Conservation (phyloP, 2,113 vertebrate genomes). For the Dendrocopos noguchii region DNA sequence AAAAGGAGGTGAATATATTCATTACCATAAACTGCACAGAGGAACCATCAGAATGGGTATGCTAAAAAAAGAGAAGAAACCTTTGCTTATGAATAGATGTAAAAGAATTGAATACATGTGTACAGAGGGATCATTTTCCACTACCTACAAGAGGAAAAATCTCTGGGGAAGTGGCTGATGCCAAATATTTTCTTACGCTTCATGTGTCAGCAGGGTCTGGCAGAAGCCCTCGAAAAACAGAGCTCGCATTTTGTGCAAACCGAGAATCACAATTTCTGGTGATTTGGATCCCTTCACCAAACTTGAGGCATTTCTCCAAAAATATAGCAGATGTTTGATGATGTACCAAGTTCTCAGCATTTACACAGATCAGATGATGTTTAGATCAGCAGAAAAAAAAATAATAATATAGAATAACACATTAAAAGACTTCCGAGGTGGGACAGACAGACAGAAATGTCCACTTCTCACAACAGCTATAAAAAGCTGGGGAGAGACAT, state of each 20-base stretch:
- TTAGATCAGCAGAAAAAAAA: slow-evolving; percentile 47
- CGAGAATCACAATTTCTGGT: slow-evolving; percentile 42
- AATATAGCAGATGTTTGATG: slow-evolving; percentile 55
- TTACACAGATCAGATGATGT: slow-evolving; percentile 53
- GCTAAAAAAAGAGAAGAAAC: slow-evolving; percentile 59
- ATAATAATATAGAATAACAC: neutral
- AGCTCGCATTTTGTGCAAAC: slow-evolving; percentile 32
- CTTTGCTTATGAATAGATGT: slow-evolving; percentile 48
- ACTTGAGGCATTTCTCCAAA: slow-evolving; percentile 31
- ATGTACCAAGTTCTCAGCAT: slow-evolving; percentile 34
- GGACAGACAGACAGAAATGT: neutral
- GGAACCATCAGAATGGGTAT: slow-evolving; percentile 34
- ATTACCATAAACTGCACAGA: slow-evolving; percentile 41
- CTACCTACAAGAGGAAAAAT: slow-evolving; percentile 66
- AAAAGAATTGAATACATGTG: slow-evolving; percentile 63
- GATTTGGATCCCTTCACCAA: slow-evolving; percentile 39
- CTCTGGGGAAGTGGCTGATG: slow-evolving; percentile 45
- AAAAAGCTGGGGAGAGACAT: neutral
- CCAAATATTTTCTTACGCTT: slow-evolving; percentile 63
- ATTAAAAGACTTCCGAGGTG: slow-evolving; percentile 10
- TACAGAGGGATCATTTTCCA: slow-evolving; percentile 63
- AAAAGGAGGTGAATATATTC: slow-evolving; percentile 57
- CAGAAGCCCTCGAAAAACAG: slow-evolving; percentile 55
- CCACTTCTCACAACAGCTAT: neutral
- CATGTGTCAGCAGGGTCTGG: slow-evolving; percentile 57